Evolutionary conservation across 2,797 vertebrate species (phyloP).

Genomic region (Catharus ustulatus): DNA sequence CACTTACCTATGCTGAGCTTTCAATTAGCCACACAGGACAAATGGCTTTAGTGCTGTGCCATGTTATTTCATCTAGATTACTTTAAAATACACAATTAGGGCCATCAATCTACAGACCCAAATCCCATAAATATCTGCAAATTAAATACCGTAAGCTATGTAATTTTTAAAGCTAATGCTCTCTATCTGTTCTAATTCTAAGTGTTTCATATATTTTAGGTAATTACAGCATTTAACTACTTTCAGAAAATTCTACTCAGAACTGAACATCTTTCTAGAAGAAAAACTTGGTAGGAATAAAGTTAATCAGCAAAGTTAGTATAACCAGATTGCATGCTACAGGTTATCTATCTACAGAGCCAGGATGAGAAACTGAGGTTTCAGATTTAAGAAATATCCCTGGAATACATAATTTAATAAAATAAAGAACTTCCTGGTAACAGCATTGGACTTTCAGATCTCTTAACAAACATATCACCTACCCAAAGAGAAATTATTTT

Average conservation of each 20-base stretch:
- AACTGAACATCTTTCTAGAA: neutral
- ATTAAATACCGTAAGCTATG: constrained; percentile 1
- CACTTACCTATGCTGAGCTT: constrained; percentile 6
- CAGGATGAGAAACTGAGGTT: neutral
- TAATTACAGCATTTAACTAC: neutral
- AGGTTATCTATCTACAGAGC: neutral
- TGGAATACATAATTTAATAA: neutral
- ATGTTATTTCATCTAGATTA: constrained; percentile 23
- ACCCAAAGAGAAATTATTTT: neutral
- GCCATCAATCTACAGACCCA: constrained; percentile 3
- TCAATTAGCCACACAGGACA: constrained; percentile 28
- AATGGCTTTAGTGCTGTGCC: neutral
- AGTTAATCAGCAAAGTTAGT: neutral
- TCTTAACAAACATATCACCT: neutral
- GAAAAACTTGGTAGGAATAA: neutral
- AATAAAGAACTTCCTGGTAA: neutral
- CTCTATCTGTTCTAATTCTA: constrained; percentile 26
- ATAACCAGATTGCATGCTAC: neutral
- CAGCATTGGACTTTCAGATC: neutral
- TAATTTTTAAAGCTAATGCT: constrained; percentile 24
- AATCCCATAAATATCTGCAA: constrained; percentile 47
- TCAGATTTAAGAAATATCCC: neutral
- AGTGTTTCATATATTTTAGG: neutral
- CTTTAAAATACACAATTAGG: neutral
- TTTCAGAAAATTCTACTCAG: neutral